Base-by-base conservation (phyloP, 2,113 vertebrate species). In the Elaphurus davidianus region DNA sequence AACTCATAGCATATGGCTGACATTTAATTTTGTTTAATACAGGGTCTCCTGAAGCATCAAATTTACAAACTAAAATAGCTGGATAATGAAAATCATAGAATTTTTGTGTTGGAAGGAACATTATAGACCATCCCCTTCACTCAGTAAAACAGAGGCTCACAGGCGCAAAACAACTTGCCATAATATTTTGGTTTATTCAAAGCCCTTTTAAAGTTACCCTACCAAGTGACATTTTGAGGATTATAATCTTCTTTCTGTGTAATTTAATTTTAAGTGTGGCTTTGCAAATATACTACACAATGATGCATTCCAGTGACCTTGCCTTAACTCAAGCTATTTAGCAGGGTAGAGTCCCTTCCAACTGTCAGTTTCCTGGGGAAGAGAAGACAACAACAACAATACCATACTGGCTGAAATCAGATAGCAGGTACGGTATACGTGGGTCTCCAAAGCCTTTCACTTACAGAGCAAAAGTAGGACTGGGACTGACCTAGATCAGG, bases 191-290 rank as follows among this genome's bases (percentile, higher is more conserved):
- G 5, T 62, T 71, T 21, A 94, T 96, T 54, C 23, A 79, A 85
- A 79, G 40, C 71, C 23, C 21, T 71, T 92, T 87, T 85, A 71
- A 59, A 89, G 47, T 96, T 96, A 67, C 19, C 96, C 93, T 96
- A 88, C 36, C 36, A 67, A 21, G 33, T 86, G 23, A 23, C 36
- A 91, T 78, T 91, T 89, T 59, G 30, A 93, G 16, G 2, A 97
- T 94, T 78, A 40, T 91, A 86, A 59, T 95, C 87, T 97, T 96
- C 92, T 97, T 90, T 95, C 50, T 92, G 28, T 86, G 40, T 62
- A 45, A 84, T 85, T 87, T 36, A 47, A 3, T 95, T 97, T 86
- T 60, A 88, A 91, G 59, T 84, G n/a, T 94, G 43, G 6, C 36
- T 88, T 91, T 95, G 30, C 62, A 91, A 76, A 89, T 83, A 83